Evolutionary conservation across 2,113 vertebrate species (phyloP).

Genomic region (Hiodon tergisus): DNA sequence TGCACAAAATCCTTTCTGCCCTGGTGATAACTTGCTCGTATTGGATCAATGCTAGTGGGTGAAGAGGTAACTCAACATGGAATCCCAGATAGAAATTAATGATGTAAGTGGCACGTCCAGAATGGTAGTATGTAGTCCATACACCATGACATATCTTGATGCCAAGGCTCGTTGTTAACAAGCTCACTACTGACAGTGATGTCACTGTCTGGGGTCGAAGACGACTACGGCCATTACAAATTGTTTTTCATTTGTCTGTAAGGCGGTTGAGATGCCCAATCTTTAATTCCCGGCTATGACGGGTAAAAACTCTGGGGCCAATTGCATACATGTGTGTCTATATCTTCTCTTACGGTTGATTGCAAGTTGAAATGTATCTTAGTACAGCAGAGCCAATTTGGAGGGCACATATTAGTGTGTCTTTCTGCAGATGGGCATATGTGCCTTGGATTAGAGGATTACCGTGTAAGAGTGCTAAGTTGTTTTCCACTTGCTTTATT

Average conservation of each 20-base stretch:
- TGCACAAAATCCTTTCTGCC: neutral
- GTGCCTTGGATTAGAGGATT: constrained; percentile 35
- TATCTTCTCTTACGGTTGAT: neutral
- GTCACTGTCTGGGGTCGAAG: neutral
- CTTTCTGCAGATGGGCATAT: constrained; percentile 31
- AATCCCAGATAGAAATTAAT: no score
- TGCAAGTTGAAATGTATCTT: neutral
- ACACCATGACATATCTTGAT: no score
- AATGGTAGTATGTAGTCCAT: no score
- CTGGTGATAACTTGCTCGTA: neutral
- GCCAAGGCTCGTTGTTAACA: neutral
- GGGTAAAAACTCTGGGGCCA: neutral
- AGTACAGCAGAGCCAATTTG: neutral
- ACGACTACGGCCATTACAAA: neutral
- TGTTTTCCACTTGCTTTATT: constrained; percentile 18
- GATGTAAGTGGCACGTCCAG: no score
- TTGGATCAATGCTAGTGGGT: neutral
- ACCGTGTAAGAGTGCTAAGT: constrained; percentile 32
- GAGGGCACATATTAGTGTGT: neutral
- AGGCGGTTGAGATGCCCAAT: no score
- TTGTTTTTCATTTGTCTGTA: no score
- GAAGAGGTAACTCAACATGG: neutral
- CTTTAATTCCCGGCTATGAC: no score
- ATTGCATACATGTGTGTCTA: neutral
- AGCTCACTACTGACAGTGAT: neutral